A percentile compares a stretch with the other conserved stretches of the same genome.
phyloP scores from a whole-genome alignment of 1,140 invertebrate genomes.

The Musca vetustissima region DNA sequence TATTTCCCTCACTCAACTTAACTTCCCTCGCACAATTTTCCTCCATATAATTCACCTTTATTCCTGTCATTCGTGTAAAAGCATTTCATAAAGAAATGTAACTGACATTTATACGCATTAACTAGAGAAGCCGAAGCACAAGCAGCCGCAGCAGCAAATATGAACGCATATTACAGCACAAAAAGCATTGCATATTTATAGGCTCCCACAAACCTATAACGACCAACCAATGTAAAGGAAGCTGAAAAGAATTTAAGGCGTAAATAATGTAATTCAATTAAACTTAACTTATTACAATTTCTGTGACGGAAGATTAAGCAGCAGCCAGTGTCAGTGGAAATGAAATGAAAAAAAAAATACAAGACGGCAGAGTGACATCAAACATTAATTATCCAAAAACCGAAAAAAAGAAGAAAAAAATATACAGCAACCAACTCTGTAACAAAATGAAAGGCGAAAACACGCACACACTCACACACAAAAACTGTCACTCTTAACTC shows the following conservation, averaged over 20 bases:
- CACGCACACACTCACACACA: no score
- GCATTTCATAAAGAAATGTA: neutral
- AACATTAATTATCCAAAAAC: constrained; percentile 11
- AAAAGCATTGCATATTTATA: constrained; percentile 5
- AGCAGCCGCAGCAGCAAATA: neutral
- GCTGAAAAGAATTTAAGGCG: constrained; percentile 4
- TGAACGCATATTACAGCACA: neutral
- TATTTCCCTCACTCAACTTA: no score
- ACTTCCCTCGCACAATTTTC: no score
- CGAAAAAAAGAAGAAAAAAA: no score
- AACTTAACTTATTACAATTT: constrained; percentile 5
- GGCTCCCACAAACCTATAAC: constrained; percentile 4
- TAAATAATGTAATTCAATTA: constrained; percentile 23
- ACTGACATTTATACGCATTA: constrained; percentile 15
- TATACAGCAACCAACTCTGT: no score
- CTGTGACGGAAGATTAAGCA: constrained; percentile 6
- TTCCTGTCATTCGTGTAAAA: neutral
- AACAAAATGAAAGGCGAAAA: no score
- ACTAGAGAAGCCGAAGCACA: neutral
- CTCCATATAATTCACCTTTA: no score
- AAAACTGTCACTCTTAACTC: no score
- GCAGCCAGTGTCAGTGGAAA: neutral
- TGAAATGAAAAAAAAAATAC: no score
- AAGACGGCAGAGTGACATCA: neutral
- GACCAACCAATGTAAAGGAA: neutral